Conservation (phyloP, 1,140 invertebrate species). For the Macrotrachela quadricornifera region DNA sequence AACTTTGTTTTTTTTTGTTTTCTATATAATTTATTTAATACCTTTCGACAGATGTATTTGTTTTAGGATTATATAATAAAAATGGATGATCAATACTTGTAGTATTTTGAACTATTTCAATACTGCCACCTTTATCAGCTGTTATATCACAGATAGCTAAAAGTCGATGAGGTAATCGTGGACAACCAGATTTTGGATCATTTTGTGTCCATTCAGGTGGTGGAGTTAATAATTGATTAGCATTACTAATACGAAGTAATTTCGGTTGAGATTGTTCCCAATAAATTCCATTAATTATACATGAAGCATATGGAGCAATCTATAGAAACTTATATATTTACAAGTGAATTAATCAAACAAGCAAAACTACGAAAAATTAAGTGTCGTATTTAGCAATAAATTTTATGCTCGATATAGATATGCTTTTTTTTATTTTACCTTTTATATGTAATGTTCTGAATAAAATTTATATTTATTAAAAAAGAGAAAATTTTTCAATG, state of each 20-base stretch:
- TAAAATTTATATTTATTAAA: not conserved
- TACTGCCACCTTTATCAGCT: slow-evolving; percentile 91
- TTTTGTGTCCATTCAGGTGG: slow-evolving; percentile 60
- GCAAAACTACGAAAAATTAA: not conserved
- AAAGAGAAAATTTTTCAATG: not conserved
- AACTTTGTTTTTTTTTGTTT: too few relatives aligned
- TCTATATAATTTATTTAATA: slow-evolving; percentile 24
- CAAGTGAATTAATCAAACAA: not conserved
- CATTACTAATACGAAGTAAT: slow-evolving; percentile 84
- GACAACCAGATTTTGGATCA: slow-evolving; percentile 9
- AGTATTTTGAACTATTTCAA: slow-evolving; percentile 99
- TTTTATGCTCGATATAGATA: too few relatives aligned
- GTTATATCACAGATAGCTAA: slow-evolving; percentile 82
- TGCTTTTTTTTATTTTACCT: too few relatives aligned
- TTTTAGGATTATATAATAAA: slow-evolving; percentile 89
- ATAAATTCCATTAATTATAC: slow-evolving; percentile 92
- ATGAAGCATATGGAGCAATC: slow-evolving; percentile 88
- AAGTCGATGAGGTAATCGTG: slow-evolving; percentile 6
- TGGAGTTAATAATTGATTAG: slow-evolving; percentile 73
- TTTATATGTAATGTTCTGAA: not conserved
- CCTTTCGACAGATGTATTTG: slow-evolving; percentile 85
- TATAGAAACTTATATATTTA: too few relatives aligned
- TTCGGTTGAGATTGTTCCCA: slow-evolving; percentile 91
- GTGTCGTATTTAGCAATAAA: not conserved
- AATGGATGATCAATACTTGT: slow-evolving; percentile 98